Conservation (phyloP, 2,113 vertebrate species). For the Leucopsar rothschildi region DNA sequence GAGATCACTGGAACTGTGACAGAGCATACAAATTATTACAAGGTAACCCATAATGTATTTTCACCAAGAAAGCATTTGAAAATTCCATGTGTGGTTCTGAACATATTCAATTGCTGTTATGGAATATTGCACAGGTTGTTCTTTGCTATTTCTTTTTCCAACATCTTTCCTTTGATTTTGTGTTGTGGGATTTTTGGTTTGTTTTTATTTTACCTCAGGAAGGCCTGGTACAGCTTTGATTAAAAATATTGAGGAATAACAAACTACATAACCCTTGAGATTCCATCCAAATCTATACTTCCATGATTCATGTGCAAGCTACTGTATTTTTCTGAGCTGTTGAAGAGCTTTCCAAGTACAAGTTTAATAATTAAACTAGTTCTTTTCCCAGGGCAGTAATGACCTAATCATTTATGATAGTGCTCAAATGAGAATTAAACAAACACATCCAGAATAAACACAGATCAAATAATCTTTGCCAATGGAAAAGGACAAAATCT, state of each 20-base stretch:
- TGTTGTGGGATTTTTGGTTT: neutral
- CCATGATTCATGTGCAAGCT: neutral
- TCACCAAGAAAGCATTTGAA: neutral
- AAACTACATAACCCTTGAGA: neutral
- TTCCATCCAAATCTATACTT: neutral
- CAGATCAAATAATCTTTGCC: neutral
- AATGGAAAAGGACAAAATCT: constrained; percentile 6
- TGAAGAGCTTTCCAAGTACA: neutral
- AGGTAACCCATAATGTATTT: neutral
- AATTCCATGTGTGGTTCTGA: neutral
- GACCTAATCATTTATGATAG: constrained; percentile 20
- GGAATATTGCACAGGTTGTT: neutral
- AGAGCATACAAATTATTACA: neutral
- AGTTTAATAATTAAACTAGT: constrained; percentile 32
- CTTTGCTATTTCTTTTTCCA: neutral
- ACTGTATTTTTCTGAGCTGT: neutral
- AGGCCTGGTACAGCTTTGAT: neutral
- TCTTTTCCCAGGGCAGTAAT: constrained; percentile 9
- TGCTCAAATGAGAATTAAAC: constrained; percentile 16
- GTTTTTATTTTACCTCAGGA: neutral
- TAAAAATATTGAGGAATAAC: neutral
- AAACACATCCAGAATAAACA: constrained; percentile 33
- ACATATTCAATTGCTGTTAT: neutral
- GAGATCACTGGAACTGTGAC: neutral
- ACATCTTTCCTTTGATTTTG: neutral